Base-by-base conservation (phyloP, 1,140 invertebrate genomes). In the Spodoptera frugiperda region DNA sequence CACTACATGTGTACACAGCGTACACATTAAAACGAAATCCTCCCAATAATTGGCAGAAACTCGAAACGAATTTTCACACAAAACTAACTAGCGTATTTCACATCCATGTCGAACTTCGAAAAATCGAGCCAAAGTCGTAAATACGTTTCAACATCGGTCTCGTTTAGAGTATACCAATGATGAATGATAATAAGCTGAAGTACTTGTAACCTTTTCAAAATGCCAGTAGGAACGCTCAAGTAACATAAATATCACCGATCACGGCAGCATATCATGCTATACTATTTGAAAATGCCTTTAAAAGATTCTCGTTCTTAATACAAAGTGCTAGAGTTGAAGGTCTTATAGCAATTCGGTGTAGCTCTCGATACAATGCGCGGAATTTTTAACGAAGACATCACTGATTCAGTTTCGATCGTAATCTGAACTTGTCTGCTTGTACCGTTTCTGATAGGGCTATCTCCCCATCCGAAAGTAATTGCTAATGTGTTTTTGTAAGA, bases 331-430 rank as follows among this genome's bases (percentile, higher is more conserved):
- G 1, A 39, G 33, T 9, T 39, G 33, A 39, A 39, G 1, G 33
- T 39, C 2, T 39, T 39, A 39, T 10, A 39, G 33, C 4, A 39
- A 10, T 10, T 39, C 8, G 1, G 33, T 9, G 2, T 2, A 9
- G 19, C 61, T 65, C 21, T 65, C 39, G 46, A 65, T 65, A 65
- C 17, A 25, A 65, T 65, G 17, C n/a, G 48, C 59, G 44, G 73
- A 39, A 76, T 76, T 67, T n/a, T 76, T 67, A 76, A 76, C 73
- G 73, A 76, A 76, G 73, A 76, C 73, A 76, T 76, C 57, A 76
- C 15, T 39, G 61, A 11, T 65, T 49, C 44, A 4, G 57, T 11
- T 3, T 44, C 46, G 61, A 65, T 65, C 44, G 25, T 65, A 65
- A 65, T 65, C 61, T 39, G 3, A 49, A 21, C 17, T 8, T 49